These are phyloP conservation scores for Megaceryle torquata DNA, from an alignment of 2,113 vertebrate species.

Conservation along the genomic window DNA sequence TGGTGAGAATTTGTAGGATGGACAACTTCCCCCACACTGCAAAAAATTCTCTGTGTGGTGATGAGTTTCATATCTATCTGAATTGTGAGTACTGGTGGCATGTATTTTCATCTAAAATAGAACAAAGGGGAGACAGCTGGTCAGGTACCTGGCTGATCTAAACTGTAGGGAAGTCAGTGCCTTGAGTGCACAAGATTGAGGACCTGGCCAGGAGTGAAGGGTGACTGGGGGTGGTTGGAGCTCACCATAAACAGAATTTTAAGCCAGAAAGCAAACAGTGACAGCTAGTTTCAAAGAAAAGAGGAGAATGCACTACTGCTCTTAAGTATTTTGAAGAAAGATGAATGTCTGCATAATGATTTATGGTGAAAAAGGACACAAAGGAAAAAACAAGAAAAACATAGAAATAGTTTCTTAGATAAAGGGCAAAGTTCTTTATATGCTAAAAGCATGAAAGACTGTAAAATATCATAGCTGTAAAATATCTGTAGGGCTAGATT, in stretches of 20 bases:
- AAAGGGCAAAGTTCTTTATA: background rate
- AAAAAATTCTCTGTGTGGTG: background rate
- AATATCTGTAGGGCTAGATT: background rate
- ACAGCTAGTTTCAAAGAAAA: background rate
- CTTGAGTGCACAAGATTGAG: background rate
- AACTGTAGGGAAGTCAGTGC: background rate
- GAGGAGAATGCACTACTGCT: background rate
- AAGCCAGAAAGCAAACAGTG: background rate
- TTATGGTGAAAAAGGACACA: background rate
- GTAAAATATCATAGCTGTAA: background rate
- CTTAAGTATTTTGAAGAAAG: background rate
- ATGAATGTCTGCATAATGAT: background rate
- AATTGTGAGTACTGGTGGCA: background rate
- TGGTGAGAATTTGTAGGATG: background rate
- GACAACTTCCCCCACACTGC: fast-evolving
- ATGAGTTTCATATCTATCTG: background rate
- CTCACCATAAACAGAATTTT: background rate
- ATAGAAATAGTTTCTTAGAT: background rate
- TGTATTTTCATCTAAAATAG: background rate
- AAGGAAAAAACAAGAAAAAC: background rate
- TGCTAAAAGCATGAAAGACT: background rate
- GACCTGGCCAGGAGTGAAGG: background rate
- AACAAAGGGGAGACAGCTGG: background rate
- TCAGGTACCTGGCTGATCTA: background rate
- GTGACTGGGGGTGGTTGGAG: background rate